These are phyloP conservation scores for Ictalurus furcatus DNA, from an alignment of 2,113 vertebrate genomes.

Conservation along the genomic window DNA sequence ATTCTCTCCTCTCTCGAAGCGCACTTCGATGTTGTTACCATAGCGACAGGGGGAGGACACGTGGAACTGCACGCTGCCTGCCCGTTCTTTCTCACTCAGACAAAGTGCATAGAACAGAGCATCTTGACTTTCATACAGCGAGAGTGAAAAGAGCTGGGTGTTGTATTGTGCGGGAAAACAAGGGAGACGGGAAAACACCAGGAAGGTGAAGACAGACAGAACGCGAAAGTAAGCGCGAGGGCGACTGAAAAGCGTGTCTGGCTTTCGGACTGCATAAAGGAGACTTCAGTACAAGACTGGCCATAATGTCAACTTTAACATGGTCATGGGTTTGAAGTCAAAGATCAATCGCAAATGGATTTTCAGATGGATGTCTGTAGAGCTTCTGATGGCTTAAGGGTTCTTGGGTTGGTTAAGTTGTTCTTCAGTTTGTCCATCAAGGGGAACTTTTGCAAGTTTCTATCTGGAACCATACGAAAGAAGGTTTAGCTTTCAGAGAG, in stretches of 20 bases:
- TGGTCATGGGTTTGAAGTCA: not conserved
- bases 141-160: constrained; percentile 1
- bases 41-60: constrained; percentile 37
- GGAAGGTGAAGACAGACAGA: not conserved
- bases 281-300: not conserved
- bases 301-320: not conserved
- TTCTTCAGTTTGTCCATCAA: not conserved
- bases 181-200: not conserved
- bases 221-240: not conserved
- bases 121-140: constrained; percentile 7
- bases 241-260: not conserved
- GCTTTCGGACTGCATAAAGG: not conserved
- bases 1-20: constrained; percentile 13
- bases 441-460: no score
- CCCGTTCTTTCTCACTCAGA: not conserved
- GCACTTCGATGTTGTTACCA: constrained; percentile 51
- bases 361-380: not conserved
- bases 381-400: not conserved
- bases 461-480: not conserved
- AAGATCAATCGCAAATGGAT: not conserved
- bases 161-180: not conserved
- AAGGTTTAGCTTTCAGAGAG: not conserved
- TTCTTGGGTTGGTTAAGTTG: not conserved
- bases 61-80: constrained; percentile 6
- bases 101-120: constrained; percentile 1